A percentile compares a stretch with the other conserved stretches of the same genome.
These are phyloP conservation scores for Oppia nitens DNA, from an alignment of 1,140 invertebrate genomes.

Conservation along the genomic window DNA sequence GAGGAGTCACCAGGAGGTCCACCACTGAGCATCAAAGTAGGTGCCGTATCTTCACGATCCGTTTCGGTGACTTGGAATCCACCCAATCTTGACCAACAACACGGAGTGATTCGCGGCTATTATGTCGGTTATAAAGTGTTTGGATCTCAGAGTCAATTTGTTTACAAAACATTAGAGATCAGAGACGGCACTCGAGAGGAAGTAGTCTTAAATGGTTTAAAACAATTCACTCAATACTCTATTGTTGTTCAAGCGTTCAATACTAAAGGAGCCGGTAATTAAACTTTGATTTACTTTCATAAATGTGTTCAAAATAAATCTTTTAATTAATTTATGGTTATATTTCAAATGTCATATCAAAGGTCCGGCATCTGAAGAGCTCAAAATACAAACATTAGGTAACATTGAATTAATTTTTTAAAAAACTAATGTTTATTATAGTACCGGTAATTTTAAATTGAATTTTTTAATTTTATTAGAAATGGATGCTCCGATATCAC, in stretches of 20 bases:
- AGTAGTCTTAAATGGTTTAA: conserved; percentile 12
- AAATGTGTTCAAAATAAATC: not conserved
- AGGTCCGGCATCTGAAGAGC: conserved; percentile 66
- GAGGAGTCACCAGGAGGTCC: conserved; percentile 45
- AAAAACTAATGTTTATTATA: too few species aligned
- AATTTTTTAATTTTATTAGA: not conserved
- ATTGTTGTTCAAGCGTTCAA: conserved; percentile 72
- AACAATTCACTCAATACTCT: conserved; percentile 17
- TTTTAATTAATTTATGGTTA: not conserved
- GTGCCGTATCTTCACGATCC: conserved; percentile 28
- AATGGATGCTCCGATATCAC: conserved; percentile 19
- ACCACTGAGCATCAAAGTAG: conserved; percentile 27
- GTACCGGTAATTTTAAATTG: not conserved
- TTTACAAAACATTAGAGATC: conserved; percentile 25
- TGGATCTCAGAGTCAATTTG: conserved; percentile 22
- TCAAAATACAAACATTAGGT: conserved; percentile 47
- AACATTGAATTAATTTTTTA: not conserved
- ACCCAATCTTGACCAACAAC: conserved; percentile 22
- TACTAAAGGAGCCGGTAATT: conserved; percentile 48
- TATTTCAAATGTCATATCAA: not conserved
- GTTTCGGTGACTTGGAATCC: conserved; percentile 30
- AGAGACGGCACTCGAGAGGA: conserved; percentile 12
- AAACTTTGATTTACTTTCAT: not conserved
- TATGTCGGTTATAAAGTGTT: conserved; percentile 32
- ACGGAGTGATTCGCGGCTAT: conserved; percentile 31